These are phyloP conservation scores for Ia io DNA, from an alignment of 2,113 vertebrate species.

Conservation along the genomic window DNA sequence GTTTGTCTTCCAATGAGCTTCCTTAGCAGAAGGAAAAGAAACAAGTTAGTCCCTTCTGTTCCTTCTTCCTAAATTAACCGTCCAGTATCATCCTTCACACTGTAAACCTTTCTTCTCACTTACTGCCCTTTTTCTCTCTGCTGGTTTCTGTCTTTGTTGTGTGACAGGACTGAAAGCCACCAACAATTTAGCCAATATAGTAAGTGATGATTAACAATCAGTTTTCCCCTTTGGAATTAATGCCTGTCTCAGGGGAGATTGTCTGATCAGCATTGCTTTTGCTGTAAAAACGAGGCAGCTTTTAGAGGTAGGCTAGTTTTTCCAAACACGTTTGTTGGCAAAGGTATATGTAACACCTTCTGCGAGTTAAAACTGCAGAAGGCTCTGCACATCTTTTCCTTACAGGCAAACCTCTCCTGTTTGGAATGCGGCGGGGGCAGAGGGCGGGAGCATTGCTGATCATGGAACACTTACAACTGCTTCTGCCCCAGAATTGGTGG, in stretches of 20 bases:
- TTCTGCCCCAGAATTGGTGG: constrained; percentile 18
- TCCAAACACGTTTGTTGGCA: constrained; percentile 55
- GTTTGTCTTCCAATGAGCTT: not conserved
- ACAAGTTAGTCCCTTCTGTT: not conserved
- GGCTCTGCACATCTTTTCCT: constrained; percentile 39
- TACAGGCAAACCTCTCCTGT: constrained; percentile 17
- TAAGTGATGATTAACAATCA: not conserved
- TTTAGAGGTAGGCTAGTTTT: constrained; percentile 63
- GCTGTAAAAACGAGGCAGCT: constrained; percentile 50
- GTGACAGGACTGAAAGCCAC: not conserved
- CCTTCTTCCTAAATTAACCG: not conserved
- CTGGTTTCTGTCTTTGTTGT: not conserved
- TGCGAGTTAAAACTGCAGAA: constrained; percentile 65
- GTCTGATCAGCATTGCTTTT: not conserved
- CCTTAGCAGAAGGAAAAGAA: not conserved
- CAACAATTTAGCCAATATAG: not conserved
- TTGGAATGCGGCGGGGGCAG: not conserved
- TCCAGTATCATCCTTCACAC: not conserved
- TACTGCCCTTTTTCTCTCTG: not conserved
- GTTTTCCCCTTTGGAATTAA: not conserved
- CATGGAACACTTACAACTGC: not conserved
- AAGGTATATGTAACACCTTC: not conserved
- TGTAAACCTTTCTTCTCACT: not conserved
- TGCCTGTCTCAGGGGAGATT: not conserved
- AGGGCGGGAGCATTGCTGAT: too few relatives aligned